Conservation (phyloP, 2,113 vertebrate species). For the Apteryx mantelli region DNA sequence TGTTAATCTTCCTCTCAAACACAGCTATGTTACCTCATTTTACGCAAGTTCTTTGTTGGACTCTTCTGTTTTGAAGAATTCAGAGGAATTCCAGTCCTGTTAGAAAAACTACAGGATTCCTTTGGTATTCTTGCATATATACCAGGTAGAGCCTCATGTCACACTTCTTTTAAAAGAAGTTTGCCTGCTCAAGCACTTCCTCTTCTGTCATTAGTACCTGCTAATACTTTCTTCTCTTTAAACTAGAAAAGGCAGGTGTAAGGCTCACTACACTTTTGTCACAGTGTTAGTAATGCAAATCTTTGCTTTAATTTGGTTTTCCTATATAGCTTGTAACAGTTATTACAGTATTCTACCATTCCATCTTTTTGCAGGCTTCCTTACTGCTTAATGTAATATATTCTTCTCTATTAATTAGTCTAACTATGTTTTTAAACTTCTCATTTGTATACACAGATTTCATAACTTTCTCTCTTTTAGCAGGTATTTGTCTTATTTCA, state of each 20-base stretch:
- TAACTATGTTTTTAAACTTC: neutral
- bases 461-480: neutral
- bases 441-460: neutral
- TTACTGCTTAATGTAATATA: neutral
- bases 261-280: neutral
- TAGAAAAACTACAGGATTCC: neutral
- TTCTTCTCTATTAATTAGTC: neutral
- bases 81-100: neutral
- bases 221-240: neutral
- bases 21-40: neutral
- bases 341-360: neutral
- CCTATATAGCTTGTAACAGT: neutral
- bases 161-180: neutral
- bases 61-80: neutral
- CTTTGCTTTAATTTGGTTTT: neutral
- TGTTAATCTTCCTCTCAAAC: neutral
- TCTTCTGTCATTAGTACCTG: neutral
- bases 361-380: neutral
- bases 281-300: neutral
- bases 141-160: neutral
- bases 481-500: neutral
- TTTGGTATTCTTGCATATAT: neutral
- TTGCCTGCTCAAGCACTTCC: neutral
- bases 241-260: neutral
- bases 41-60: neutral